Conservation (phyloP, 2,113 vertebrate species). For the Ammodytes marinus region DNA sequence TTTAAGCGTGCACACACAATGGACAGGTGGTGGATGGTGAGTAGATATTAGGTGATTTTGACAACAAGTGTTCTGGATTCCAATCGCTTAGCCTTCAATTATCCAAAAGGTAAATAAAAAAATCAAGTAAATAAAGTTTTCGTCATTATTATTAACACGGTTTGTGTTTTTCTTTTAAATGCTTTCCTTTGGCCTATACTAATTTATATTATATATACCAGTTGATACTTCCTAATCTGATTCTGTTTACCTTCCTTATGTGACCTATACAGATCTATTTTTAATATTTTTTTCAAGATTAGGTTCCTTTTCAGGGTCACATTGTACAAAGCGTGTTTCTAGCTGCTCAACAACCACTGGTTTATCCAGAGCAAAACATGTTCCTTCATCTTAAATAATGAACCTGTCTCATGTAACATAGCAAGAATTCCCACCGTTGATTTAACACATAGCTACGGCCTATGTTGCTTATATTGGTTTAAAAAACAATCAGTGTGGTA, state of each 20-base stretch:
- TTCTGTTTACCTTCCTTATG: background rate
- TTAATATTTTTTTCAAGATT: background rate
- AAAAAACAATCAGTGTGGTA: conserved; percentile 26
- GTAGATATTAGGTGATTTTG: too few species aligned
- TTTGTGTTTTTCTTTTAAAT: background rate
- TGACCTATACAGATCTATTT: background rate
- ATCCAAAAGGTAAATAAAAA: background rate
- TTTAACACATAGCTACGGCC: conserved; percentile 23
- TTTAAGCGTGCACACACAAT: too few species aligned
- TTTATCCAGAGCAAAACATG: background rate
- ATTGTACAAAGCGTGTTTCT: background rate
- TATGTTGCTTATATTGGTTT: background rate
- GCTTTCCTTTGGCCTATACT: background rate
- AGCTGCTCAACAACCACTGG: background rate
- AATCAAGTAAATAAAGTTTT: background rate
- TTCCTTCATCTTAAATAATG: conserved; percentile 41
- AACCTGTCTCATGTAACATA: conserved; percentile 34
- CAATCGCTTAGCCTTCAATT: too few species aligned
- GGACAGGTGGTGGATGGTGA: too few species aligned
- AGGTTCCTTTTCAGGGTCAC: background rate
- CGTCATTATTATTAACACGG: background rate
- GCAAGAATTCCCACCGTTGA: conserved; percentile 30
- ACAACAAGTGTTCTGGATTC: too few species aligned
- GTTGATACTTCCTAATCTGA: background rate
- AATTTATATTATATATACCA: background rate